Evolutionary conservation across 2,113 vertebrate genomes (phyloP).

Genomic region (Tychaedon coryphoeus): DNA sequence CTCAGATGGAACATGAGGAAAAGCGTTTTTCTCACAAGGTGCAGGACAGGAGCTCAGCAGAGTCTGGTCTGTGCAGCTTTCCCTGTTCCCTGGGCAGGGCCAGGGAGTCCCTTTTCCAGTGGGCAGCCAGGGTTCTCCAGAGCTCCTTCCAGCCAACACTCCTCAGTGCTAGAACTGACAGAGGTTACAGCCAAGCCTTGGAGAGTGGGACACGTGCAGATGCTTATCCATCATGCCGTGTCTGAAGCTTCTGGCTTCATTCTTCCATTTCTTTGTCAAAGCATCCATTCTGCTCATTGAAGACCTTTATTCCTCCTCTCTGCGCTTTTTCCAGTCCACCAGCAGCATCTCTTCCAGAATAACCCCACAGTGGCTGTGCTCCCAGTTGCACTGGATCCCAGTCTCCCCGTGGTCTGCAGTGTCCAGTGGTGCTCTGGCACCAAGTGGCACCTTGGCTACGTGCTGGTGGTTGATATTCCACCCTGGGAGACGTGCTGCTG

Average conservation of each 20-base stretch:
- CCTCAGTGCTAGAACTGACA: too few species aligned
- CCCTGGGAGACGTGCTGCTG: neutral
- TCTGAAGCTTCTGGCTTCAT: neutral
- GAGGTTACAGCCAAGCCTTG: rapidly evolving
- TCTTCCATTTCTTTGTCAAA: neutral
- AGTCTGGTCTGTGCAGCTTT: neutral
- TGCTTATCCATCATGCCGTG: neutral
- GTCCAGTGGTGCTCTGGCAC: rapidly evolving
- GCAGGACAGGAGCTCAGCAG: neutral
- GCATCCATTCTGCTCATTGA: neutral
- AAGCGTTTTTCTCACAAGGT: rapidly evolving
- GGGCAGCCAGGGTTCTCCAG: neutral
- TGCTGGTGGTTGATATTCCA: neutral
- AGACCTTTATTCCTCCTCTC: neutral
- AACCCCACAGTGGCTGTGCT: rapidly evolving
- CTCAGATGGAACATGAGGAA: neutral
- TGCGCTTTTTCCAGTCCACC: neutral
- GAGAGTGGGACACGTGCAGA: rapidly evolving
- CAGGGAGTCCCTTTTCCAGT: neutral
- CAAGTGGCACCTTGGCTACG: rapidly evolving
- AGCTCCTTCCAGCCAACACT: neutral
- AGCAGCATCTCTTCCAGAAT: neutral
- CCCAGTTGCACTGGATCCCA: neutral
- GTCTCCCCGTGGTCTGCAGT: rapidly evolving
- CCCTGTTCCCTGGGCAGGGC: neutral